phyloP scores from a whole-genome alignment of 2,113 vertebrate genomes.

The Edolisoma coerulescens region DNA sequence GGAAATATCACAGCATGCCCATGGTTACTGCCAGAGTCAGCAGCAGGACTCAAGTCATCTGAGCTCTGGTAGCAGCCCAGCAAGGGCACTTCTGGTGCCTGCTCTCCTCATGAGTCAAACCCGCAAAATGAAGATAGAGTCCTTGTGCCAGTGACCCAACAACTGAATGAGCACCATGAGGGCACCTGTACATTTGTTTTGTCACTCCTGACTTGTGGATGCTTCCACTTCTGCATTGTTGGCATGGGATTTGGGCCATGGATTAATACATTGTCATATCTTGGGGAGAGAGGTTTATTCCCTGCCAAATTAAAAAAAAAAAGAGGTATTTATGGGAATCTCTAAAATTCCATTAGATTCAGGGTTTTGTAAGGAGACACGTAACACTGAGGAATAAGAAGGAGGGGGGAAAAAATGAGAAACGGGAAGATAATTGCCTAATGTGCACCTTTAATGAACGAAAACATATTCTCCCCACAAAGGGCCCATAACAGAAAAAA shows the following conservation, averaged over 20 bases:
- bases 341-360: background rate
- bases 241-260: background rate
- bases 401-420: background rate
- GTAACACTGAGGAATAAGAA: slow-evolving; percentile 1
- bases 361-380: background rate
- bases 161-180: background rate
- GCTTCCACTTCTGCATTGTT: background rate
- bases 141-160: background rate
- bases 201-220: background rate
- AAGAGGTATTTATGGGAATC: background rate
- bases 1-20: background rate
- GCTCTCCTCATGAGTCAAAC: background rate
- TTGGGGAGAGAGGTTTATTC: background rate
- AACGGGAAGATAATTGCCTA: slow-evolving; percentile 10
- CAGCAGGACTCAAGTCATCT: background rate
- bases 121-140: background rate
- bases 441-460: slow-evolving; percentile 58
- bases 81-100: background rate
- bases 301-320: rapidly evolving
- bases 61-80: background rate
- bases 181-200: background rate
- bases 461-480: slow-evolving; percentile 49
- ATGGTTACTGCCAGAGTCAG: background rate
- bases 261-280: background rate
- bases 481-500: slow-evolving; percentile 42